Evolutionary conservation across 2,888 invertebrate species (phyloP), one percentile per base, ranked within the genome.

Genomic region (Acronicta aceris): DNA sequence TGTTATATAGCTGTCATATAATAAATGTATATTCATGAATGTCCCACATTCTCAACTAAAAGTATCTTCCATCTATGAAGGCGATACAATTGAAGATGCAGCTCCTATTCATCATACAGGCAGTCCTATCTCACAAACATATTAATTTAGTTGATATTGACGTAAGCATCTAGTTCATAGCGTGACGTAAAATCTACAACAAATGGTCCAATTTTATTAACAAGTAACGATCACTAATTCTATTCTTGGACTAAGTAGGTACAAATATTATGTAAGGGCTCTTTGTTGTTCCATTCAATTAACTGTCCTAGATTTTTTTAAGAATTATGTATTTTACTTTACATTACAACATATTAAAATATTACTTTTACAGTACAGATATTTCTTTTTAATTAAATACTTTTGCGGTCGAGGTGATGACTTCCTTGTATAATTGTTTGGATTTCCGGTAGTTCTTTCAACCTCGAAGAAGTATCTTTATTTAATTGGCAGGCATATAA

Each of bases 81-180:
- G 36, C 13, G n/a, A 38, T 5, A 7, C n/a, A n/a, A 45, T 60
- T 49, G 43, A 49, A 45, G 12, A 48, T 59, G 30, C 12, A 41
- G 13, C 48, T 48, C 17, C 12, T 2, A 30, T 7, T 30, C 13
- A 36, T 47, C 40, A 40, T 12, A 4, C 40, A 45, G n/a, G 56
- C 41, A 15, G 43, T 50, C 47, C 41, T 65, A 21, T 61, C 40
- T 62, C 43, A 43, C 60, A 68, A 66, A 75, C 63, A 69, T 51
- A 62, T 72, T 50, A 68, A 77, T 74, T 65, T 52, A 67, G 65
- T 60, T 54, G 52, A 38, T 52, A 65, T 59, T 61, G 70, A 57
- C 54, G 53, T 47, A 57, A 61, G 48, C 58, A 59, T 68, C 21
- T 56, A 62, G 51, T 61, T 67, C 33, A 38, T 38, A 21, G 40